phyloP scores from a whole-genome alignment of 1,140 invertebrate species.

The Drosophila lacteicornis region DNA sequence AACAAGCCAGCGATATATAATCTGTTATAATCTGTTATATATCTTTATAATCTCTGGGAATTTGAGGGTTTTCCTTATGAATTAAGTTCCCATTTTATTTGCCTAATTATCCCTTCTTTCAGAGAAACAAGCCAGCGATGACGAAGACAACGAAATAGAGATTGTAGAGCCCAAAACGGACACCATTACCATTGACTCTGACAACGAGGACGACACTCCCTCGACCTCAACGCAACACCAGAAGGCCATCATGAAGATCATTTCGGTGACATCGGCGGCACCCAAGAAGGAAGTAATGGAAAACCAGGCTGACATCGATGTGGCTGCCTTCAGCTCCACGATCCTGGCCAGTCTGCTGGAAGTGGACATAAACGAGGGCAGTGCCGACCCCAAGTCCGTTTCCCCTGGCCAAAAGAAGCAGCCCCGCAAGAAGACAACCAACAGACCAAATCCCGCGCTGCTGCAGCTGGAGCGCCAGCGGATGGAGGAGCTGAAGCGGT shows the following conservation, averaged over 20 bases:
- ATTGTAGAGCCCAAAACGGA: slow-evolving; percentile 84
- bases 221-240: slow-evolving; percentile 4
- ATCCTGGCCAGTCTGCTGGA: slow-evolving; percentile 78
- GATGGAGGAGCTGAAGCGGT: slow-evolving; percentile 70
- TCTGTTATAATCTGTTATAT: no score
- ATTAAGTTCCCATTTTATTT: no score
- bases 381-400: slow-evolving; percentile 20
- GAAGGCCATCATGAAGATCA: slow-evolving; percentile 47
- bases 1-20: no score
- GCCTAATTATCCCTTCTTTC: no score
- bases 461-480: slow-evolving; percentile 73
- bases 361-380: slow-evolving; percentile 64
- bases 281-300: not conserved
- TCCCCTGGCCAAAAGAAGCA: slow-evolving; percentile 70
- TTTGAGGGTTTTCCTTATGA: no score
- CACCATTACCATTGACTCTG: slow-evolving; percentile 83
- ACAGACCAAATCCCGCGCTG: slow-evolving; percentile 79
- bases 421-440: slow-evolving; percentile 79
- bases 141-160: slow-evolving; percentile 83
- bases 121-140: slow-evolving; percentile 68
- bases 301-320: slow-evolving; percentile 50
- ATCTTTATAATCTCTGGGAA: no score
- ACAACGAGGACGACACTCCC: slow-evolving; percentile 75
- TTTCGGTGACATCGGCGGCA: slow-evolving; percentile 54
- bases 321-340: slow-evolving; percentile 68